Conservation (phyloP, 2,888 invertebrate species). For the Griposia aprilina region DNA sequence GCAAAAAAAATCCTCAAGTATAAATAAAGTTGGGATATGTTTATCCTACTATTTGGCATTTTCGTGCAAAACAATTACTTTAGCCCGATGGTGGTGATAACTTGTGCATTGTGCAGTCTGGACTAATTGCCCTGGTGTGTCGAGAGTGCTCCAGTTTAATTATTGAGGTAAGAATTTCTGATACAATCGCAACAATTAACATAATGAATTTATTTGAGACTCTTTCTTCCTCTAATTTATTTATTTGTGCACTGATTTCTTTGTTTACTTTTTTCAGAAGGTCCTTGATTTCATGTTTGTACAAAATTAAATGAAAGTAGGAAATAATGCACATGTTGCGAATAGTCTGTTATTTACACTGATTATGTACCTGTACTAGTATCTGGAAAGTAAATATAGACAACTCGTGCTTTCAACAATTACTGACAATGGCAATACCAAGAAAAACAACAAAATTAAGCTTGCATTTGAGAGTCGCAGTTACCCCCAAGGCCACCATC, state of each 20-base stretch:
- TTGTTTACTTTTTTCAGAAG: constrained; percentile 11
- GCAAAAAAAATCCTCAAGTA: constrained; percentile 45
- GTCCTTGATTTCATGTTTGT: not conserved
- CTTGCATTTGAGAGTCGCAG: constrained; percentile 47
- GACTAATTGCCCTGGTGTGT: constrained; percentile 61
- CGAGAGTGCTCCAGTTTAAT: constrained; percentile 73
- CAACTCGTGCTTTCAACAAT: constrained; percentile 45
- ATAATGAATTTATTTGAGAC: constrained; percentile 65
- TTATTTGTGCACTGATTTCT: constrained; percentile 37
- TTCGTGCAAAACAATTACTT: constrained; percentile 84
- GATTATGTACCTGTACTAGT: not conserved
- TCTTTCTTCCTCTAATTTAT: constrained; percentile 48
- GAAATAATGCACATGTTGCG: not conserved
- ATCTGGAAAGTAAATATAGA: constrained; percentile 29
- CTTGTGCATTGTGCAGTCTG: constrained; percentile 63
- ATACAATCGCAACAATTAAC: constrained; percentile 68
- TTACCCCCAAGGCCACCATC: constrained; percentile 63
- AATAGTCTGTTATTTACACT: not conserved
- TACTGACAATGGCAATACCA: constrained; percentile 32
- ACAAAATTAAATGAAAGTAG: not conserved
- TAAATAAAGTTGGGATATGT: constrained; percentile 70
- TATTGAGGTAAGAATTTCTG: constrained; percentile 66
- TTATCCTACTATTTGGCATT: constrained; percentile 76
- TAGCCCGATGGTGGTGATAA: constrained; percentile 75
- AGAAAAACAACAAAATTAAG: constrained; percentile 53